Evolutionary conservation across 2,888 invertebrate genomes (phyloP), one percentile per base, ranked within the genome.

Genomic region (Caenorhabditis sp.): DNA sequence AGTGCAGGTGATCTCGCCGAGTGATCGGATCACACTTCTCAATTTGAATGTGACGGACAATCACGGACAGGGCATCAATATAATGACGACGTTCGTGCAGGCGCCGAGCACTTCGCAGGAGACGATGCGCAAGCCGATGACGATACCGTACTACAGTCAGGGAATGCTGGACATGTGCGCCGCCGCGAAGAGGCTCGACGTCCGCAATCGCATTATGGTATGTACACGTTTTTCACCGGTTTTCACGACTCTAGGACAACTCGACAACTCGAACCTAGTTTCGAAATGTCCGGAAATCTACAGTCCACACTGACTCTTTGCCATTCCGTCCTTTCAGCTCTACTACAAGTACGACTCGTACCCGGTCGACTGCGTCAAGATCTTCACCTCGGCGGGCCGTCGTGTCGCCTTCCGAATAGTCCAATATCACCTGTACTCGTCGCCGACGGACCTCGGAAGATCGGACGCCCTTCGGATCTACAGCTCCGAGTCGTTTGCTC

Each of bases 311-410:
- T 46, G 11, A 17, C 9, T 7, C 26, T 43, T 26, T 6, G 17
- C 8, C n/a, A n/a, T n/a, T n/a, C n/a, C n/a, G n/a, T n/a, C 15
- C 35, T 43, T 76, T 9, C 48, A 77, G 75, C 41, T 99, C 20
- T 99, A 96, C 89, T 97, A 96, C 90, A 98, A 97, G 89, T 99
- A 99, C 88, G 95, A 96, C 88, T 96, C 96, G 84, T 93, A 94
- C 89, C 95, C 96, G 0, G 94, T 96, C 0, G 98, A 97, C 89
- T 99, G 98, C 89, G 94, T 98, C 0, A 99, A 99, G 90, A 95
- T 97, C 83, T 96, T 99, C 89, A 93, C 94, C 65, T 94, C 95
- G 76, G 93, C 93, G 77, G 93, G 94, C 3, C 78, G 85, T 50
- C 80, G 79, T 26, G 56, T 89, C 15, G 87, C 88, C 0, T 88